Evolutionary conservation across 2,797 vertebrate genomes (phyloP).

Genomic region (Rhadinocentrus ornatus): DNA sequence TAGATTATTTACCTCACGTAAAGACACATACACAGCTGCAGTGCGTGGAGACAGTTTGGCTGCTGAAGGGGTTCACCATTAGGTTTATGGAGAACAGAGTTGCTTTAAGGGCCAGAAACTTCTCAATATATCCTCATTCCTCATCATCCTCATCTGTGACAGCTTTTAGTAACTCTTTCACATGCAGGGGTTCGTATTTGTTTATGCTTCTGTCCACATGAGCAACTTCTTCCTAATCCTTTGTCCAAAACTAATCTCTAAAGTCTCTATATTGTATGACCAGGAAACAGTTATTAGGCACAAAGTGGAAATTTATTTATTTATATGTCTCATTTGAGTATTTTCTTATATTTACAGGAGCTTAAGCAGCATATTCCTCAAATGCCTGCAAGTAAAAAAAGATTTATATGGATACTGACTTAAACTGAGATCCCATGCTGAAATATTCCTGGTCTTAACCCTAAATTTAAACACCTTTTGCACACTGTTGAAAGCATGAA

Average conservation of each 20-base stretch:
- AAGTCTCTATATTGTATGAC: background rate
- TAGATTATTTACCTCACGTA: conserved; percentile 36
- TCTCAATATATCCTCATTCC: conserved; percentile 14
- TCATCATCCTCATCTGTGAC: conserved; percentile 10
- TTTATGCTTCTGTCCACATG: background rate
- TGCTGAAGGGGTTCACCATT: conserved; percentile 45
- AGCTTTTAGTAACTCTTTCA: background rate
- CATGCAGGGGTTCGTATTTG: conserved; percentile 3
- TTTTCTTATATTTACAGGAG: background rate
- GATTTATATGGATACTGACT: background rate
- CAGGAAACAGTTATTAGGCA: background rate
- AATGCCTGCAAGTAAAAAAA: background rate
- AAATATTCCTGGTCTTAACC: background rate
- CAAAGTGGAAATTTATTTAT: background rate
- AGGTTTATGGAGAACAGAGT: conserved; percentile 61
- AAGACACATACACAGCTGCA: conserved; percentile 41
- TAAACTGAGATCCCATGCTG: background rate
- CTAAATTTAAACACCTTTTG: background rate
- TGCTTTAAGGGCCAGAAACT: conserved; percentile 49
- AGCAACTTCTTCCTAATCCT: background rate
- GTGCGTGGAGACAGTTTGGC: conserved; percentile 35
- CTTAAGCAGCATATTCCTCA: background rate
- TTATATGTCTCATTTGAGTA: background rate
- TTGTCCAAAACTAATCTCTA: background rate
- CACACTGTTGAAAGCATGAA: background rate